Base-by-base conservation (phyloP, 2,113 vertebrate genomes). In the Ascaphus truei region DNA sequence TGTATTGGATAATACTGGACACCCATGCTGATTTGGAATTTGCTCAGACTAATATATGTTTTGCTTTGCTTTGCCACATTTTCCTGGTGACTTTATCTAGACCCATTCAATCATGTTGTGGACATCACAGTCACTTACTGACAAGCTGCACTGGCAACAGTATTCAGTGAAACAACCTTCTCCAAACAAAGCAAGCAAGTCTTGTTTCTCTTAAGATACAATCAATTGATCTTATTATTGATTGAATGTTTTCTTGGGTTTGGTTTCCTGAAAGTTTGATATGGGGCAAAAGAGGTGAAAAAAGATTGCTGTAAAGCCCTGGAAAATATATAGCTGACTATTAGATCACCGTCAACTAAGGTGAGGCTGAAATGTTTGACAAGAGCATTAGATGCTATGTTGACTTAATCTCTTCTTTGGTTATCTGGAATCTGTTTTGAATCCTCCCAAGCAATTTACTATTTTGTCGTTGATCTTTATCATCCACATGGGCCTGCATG, bases 231-330 rank as follows among this genome's bases (percentile, higher is more conserved):
- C 85, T 86, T 89, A 86, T 90, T 90, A 90, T 81, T 82, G 86
- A 92, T 89, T 80, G 81, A 80, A 81, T 81, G 81, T 76, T 88
- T 86, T 82, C 77, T 76, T 77, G 76, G 83, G 81, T 80, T 86
- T 86, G 88, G 88, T 90, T 93, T 94, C 91, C 90, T 91, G 86
- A 86, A 90, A 89, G 83, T 87, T 82, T 87, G 86, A 92, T 84
- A 84, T 47, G 77, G 84, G 81, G 79, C 80, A 76, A 31, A 74
- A 73, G 85, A 88, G 85, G 86, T 90, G 85, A 86, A 79, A 82
- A 86, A 79, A 83, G 86, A 88, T 83, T 77, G 86, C 79, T 80
- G 76, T 75, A 74, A 71, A 62, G 80, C 77, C 84, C 78, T 83
- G 83, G 75, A 83, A 87, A 81, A 80, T 77, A 85, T 86, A 87